Evolutionary conservation across 2,888 invertebrate genomes (phyloP).

Genomic region (Harpalus rubripes): DNA sequence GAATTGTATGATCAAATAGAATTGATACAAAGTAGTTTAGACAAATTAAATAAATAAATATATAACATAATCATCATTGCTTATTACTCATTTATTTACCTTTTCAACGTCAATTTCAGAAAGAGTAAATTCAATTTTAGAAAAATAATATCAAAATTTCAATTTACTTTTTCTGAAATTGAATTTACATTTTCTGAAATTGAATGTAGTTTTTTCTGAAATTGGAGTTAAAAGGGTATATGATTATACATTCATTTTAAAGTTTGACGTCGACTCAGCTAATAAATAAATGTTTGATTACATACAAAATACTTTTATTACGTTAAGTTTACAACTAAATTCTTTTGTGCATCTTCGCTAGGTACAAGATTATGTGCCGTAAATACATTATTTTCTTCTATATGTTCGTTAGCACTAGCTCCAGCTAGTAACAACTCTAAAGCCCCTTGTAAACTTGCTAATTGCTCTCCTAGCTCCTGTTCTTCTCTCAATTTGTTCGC

Average conservation of each 20-base stretch:
- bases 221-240: too few species aligned
- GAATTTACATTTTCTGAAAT: too few species aligned
- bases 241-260: too few species aligned
- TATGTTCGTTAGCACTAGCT: constrained; percentile 77
- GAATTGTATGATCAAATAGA: constrained; percentile 80
- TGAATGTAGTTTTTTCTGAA: too few species aligned
- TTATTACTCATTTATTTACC: background rate
- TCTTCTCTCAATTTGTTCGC: constrained; percentile 83
- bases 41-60: constrained; percentile 69
- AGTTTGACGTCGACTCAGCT: background rate
- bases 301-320: constrained; percentile 57
- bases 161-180: too few species aligned
- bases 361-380: constrained; percentile 72
- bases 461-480: constrained; percentile 82
- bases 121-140: background rate
- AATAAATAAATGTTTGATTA: constrained; percentile 6
- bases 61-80: background rate
- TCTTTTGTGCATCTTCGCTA: constrained; percentile 79
- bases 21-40: constrained; percentile 77
- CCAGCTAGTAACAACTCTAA: constrained; percentile 84
- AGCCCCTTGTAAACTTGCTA: constrained; percentile 85
- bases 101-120: background rate
- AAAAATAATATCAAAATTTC: too few species aligned
- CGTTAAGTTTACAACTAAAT: constrained; percentile 80
- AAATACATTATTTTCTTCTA: constrained; percentile 74